Conservation (phyloP, 2,888 invertebrate species). For the Scaptomyza polygonia region DNA sequence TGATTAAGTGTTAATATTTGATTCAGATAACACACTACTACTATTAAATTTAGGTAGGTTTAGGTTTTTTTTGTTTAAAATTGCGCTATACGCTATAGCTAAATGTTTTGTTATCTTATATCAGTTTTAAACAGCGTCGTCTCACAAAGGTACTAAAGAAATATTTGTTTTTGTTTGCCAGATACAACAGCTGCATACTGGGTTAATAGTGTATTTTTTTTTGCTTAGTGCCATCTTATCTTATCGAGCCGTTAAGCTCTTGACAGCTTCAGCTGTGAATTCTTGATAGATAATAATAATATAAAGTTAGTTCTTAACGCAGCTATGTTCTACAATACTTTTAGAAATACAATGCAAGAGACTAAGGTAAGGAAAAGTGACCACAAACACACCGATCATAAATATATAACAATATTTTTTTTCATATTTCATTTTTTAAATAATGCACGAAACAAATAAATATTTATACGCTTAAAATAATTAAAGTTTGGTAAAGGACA, state of each 20-base stretch:
- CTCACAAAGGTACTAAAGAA: constrained; percentile 73
- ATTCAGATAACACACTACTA: constrained; percentile 71
- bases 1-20: constrained; percentile 69
- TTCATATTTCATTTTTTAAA: constrained; percentile 24
- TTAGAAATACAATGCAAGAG: constrained; percentile 34
- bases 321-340: constrained; percentile 38
- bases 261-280: constrained; percentile 43
- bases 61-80: constrained; percentile 59
- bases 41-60: constrained; percentile 53
- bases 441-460: constrained; percentile 56
- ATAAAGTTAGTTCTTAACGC: constrained; percentile 32
- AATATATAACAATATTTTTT: constrained; percentile 51
- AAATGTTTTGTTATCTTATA: constrained; percentile 32
- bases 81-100: constrained; percentile 65
- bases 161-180: constrained; percentile 46
- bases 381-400: constrained; percentile 25
- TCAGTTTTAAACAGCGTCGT: constrained; percentile 45
- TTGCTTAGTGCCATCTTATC: constrained; percentile 31
- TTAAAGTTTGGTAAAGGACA: constrained; percentile 51
- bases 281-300: constrained; percentile 19
- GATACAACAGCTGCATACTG: constrained; percentile 43
- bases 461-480: constrained; percentile 33
- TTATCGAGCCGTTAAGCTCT: constrained; percentile 50
- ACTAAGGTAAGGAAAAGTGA: constrained; percentile 15
- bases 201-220: constrained; percentile 19